A percentile compares a stretch with the other conserved stretches of the same genome.
Conservation (phyloP, 2,888 invertebrate genomes). For the Drosophila vallismaia region DNA sequence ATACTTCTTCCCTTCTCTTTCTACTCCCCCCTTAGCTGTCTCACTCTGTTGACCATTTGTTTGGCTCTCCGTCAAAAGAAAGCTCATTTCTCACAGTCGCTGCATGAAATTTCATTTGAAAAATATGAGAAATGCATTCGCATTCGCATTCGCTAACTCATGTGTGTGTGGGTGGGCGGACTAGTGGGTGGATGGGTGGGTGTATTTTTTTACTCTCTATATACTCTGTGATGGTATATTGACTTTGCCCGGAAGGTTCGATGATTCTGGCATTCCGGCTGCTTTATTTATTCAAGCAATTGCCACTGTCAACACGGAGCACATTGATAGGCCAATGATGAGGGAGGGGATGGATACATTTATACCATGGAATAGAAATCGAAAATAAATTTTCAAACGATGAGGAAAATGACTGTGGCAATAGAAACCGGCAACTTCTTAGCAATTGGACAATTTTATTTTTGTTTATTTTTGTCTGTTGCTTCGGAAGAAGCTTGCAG, state of each 20-base stretch:
- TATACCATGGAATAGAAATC: conserved; percentile 42
- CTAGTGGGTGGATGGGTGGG: not conserved
- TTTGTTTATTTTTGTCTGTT: conserved; percentile 60
- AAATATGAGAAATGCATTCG: conserved; percentile 51
- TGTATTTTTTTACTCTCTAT: not conserved
- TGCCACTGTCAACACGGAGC: conserved; percentile 63
- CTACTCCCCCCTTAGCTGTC: not conserved
- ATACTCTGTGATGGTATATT: conserved; percentile 1
- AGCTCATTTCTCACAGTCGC: conserved; percentile 53
- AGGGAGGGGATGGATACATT: not conserved
- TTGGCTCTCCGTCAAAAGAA: conserved; percentile 29
- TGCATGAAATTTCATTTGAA: conserved; percentile 60
- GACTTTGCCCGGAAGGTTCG: conserved; percentile 39
- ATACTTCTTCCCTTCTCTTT: not conserved
- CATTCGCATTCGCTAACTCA: conserved; percentile 29
- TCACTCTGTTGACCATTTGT: conserved; percentile 39
- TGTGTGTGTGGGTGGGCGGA: too few relatives aligned
- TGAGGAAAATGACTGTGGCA: conserved; percentile 51
- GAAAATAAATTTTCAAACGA: conserved; percentile 49
- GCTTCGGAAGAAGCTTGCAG: conserved; percentile 16
- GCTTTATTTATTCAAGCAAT: conserved; percentile 70
- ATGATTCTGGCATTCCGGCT: conserved; percentile 19
- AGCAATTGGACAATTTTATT: conserved; percentile 67
- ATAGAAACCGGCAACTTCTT: conserved; percentile 44
- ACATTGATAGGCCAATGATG: conserved; percentile 55